These are phyloP conservation scores for Prosapia bicincta DNA, from an alignment of 2,888 invertebrate genomes.

Conservation along the genomic window DNA sequence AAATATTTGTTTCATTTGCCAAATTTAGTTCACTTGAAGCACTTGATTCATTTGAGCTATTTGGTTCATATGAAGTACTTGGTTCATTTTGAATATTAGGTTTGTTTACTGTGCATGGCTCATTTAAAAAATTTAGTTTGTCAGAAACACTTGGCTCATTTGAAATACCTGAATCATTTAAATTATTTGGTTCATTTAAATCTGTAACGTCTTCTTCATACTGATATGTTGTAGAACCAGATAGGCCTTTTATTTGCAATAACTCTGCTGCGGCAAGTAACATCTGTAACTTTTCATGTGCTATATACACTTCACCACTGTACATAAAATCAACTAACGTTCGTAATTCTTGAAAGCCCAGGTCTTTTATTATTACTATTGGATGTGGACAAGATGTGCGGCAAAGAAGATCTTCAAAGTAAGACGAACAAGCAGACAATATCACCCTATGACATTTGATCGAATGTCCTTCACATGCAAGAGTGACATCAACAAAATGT, in stretches of 20 bases:
- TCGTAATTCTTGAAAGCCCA: slow-evolving; percentile 52
- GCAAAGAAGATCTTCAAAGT: slow-evolving; percentile 51
- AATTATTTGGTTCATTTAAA: background rate
- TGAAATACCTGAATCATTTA: background rate
- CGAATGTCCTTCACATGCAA: slow-evolving; percentile 53
- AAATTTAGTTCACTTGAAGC: background rate
- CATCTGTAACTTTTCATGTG: slow-evolving; percentile 48
- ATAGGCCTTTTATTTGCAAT: slow-evolving; percentile 43
- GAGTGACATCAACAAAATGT: slow-evolving; percentile 54
- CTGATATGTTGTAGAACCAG: background rate
- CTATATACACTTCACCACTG: slow-evolving; percentile 51
- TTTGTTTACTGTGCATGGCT: background rate
- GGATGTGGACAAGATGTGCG: slow-evolving; percentile 50
- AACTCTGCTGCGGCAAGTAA: slow-evolving; percentile 50
- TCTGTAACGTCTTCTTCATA: background rate
- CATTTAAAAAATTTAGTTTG: background rate
- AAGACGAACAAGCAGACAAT: slow-evolving; percentile 51
- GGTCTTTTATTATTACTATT: slow-evolving; percentile 50
- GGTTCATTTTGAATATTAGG: background rate
- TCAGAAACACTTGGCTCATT: too few species aligned
- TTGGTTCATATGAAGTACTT: background rate
- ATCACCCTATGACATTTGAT: slow-evolving; percentile 55
- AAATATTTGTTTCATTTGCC: too few species aligned
- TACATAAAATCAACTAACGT: slow-evolving; percentile 54
- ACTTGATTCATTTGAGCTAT: background rate